These are phyloP conservation scores for Aspidiotus rigidus DNA, from an alignment of 2,888 invertebrate genomes.

Conservation along the genomic window DNA sequence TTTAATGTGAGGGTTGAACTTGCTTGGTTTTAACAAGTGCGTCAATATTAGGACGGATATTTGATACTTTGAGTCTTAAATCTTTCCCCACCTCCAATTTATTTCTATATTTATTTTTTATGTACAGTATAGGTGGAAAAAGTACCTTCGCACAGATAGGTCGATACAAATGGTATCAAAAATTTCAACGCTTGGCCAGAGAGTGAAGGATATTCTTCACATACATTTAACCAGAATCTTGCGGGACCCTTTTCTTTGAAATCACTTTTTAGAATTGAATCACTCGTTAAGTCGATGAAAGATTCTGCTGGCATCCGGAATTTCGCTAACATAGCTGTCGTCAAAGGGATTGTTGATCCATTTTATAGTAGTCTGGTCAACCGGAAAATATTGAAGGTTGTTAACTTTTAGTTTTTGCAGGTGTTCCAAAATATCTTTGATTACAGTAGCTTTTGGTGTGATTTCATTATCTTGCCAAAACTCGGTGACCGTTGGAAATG, in stretches of 20 bases:
- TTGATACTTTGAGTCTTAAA: conserved; percentile 11
- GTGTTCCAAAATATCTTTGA: conserved; percentile 20
- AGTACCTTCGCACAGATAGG: conserved; percentile 30
- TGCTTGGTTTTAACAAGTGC: conserved; percentile 10
- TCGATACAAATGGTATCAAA: conserved; percentile 28
- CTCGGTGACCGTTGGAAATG: conserved; percentile 10
- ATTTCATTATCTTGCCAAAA: too few species aligned
- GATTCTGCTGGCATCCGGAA: conserved; percentile 32
- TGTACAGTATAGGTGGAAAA: conserved; percentile 29
- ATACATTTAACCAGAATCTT: conserved; percentile 26
- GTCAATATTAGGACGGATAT: conserved; percentile 17
- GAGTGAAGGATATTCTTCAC: conserved; percentile 26
- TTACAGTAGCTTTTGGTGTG: conserved; percentile 16
- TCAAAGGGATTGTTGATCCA: too few species aligned
- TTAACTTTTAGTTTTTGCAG: conserved; percentile 14
- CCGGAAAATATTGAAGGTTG: conserved; percentile 11
- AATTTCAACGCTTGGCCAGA: conserved; percentile 21
- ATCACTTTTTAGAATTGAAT: conserved; percentile 23
- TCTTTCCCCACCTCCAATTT: conserved; percentile 13
- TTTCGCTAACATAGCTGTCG: too few species aligned
- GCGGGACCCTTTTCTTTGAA: conserved; percentile 24
- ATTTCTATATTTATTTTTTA: conserved; percentile 28
- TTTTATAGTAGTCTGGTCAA: conserved; percentile 14
- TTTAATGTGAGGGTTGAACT: conserved; percentile 16
- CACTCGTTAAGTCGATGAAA: conserved; percentile 27